Evolutionary conservation across 2,797 vertebrate species (phyloP), one percentile per base, ranked within the genome.

Genomic region (Anniella stebbinsi): DNA sequence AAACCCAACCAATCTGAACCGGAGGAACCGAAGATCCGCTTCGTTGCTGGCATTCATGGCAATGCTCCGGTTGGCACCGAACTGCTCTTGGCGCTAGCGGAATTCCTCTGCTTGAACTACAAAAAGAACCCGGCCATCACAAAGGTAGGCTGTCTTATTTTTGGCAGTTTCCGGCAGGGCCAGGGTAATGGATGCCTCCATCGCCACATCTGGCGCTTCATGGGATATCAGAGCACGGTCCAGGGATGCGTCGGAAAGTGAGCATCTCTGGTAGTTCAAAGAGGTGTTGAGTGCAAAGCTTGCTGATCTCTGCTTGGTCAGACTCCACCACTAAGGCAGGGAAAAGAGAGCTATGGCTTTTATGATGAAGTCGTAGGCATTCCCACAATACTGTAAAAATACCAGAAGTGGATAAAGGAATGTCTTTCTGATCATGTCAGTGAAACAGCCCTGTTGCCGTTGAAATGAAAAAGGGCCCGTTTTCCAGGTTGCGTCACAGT

Each of bases 21-120:
- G 0, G 98, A 98, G 81, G 95, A 99, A 94, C 99, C 99, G 18
- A 99, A 99, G 97, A 98, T 99, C 95, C 98, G 99, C 87, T 99
- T 99, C 77, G 98, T 98, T 33, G 98, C 98, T 3, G 99, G 99
- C 57, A 98, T 99, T 95, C 99, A 99, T 5, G 99, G 99, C 8
- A 99, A 99, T 0, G 98, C 98, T 72, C 98, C 99, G 0, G 99
- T 99, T 41, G 99, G 99, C 92, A 99, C 99, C 0, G 99, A 99
- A 95, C 97, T 99, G 91, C 98, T 99, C 90, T 97, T 99, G 96
- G 98, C 99, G 83, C 98, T 99, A 95, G 99, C 99, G 73, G 97
- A 98, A 86, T 98, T 98, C 93, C 97, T 99, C 88, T 99, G 99
- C 91, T 98, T 99, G 96, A 99, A 98, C 97, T 99, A 99, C 90